Conservation (phyloP, 2,797 vertebrate species). For the Scolopax bukidnonensis region DNA sequence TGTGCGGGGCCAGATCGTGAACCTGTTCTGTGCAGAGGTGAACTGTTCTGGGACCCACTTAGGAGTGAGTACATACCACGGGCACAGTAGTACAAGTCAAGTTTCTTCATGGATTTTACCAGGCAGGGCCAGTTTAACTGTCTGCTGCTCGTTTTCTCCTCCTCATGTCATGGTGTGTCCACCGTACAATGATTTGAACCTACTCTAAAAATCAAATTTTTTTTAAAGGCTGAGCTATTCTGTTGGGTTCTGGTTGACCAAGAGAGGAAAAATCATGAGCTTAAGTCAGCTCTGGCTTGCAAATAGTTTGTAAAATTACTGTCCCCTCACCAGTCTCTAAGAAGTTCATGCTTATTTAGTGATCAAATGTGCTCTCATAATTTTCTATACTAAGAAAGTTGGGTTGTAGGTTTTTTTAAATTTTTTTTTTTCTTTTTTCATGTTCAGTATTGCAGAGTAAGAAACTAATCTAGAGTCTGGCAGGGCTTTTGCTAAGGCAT, state of each 20-base stretch:
- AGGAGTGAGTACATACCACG: not conserved
- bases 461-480: not conserved
- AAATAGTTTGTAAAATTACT: not conserved
- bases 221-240: not conserved
- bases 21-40: not conserved
- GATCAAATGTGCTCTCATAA: not conserved
- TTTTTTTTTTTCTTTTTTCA: not conserved
- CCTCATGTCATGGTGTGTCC: not conserved
- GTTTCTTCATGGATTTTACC: not conserved
- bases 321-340: not conserved
- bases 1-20: not conserved
- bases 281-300: not conserved
- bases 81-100: not conserved
- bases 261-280: not conserved
- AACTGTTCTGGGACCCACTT: not conserved
- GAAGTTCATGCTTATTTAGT: not conserved
- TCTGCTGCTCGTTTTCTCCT: not conserved
- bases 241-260: not conserved
- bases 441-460: not conserved
- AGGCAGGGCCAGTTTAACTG: not conserved
- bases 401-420: not conserved
- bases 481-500: constrained; percentile 18
- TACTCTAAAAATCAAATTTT: not conserved
- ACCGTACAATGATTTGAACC: not conserved
- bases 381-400: not conserved